Evolutionary conservation across 2,113 vertebrate genomes (phyloP).

Genomic region (Ammodytes marinus): DNA sequence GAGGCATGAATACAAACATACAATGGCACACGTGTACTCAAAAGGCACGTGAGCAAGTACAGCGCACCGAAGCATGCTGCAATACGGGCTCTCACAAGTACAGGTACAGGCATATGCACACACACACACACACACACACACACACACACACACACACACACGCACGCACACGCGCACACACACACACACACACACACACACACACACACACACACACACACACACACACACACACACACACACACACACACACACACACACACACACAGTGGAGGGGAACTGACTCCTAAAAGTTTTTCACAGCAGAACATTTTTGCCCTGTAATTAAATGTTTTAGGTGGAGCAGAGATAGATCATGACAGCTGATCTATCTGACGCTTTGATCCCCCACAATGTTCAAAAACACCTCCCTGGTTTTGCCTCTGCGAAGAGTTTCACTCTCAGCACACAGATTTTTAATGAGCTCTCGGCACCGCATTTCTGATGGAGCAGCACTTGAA

Average conservation of each 20-base stretch:
- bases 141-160: too few species aligned
- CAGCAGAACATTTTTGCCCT: background rate
- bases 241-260: background rate
- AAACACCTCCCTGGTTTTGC: background rate
- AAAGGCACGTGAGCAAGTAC: background rate
- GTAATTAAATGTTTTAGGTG: slow-evolving; percentile 9
- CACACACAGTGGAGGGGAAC: background rate
- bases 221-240: background rate
- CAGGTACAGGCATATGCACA: too few species aligned
- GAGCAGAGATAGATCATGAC: background rate
- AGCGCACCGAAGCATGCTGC: background rate
- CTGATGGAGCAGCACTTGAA: slow-evolving; percentile 3
- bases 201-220: too few species aligned
- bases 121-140: too few species aligned
- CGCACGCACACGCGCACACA: background rate
- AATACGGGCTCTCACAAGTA: too few species aligned
- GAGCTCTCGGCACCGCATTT: slow-evolving; percentile 18
- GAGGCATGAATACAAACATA: background rate
- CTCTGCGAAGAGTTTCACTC: slow-evolving; percentile 12
- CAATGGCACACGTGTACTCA: background rate
- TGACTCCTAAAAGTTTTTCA: slow-evolving; percentile 1
- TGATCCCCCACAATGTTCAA: slow-evolving; percentile 16
- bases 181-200: background rate
- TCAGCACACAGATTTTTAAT: slow-evolving; percentile 26
- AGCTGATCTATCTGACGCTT: background rate